phyloP scores from a whole-genome alignment of 2,888 invertebrate genomes.

The Desoria tigrina region DNA sequence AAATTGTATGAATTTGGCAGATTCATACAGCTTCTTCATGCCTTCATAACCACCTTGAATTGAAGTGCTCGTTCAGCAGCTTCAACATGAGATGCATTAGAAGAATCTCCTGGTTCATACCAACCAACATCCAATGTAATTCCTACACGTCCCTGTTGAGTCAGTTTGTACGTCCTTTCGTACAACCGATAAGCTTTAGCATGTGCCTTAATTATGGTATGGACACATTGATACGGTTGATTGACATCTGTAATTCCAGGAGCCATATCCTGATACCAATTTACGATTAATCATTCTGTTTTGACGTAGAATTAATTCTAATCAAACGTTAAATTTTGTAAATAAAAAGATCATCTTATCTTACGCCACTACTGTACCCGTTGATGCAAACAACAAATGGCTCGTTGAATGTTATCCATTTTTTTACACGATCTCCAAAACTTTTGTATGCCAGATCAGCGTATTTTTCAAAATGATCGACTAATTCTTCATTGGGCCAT shows the following conservation, averaged over 20 bases:
- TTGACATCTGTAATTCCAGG: slow-evolving; percentile 17
- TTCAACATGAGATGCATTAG: slow-evolving; percentile 30
- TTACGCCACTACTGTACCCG: slow-evolving; percentile 19
- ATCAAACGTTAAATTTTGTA: too few relatives aligned
- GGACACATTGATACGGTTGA: slow-evolving; percentile 53
- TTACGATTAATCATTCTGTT: too few relatives aligned
- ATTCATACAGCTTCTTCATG: too few relatives aligned
- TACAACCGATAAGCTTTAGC: slow-evolving; percentile 56
- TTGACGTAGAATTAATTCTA: too few relatives aligned
- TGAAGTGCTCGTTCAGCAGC: slow-evolving; percentile 51
- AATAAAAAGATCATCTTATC: too few relatives aligned
- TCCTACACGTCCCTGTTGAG: slow-evolving; percentile 37
- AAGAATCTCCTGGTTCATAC: slow-evolving; percentile 36
- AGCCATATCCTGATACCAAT: neutral
- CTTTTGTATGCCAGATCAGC: slow-evolving; percentile 22
- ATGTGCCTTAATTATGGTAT: slow-evolving; percentile 49
- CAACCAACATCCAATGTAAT: slow-evolving; percentile 37
- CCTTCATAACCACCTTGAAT: slow-evolving; percentile 42
- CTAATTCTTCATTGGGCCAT: slow-evolving; percentile 27
- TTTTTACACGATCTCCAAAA: slow-evolving; percentile 39
- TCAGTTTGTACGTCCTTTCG: slow-evolving; percentile 50
- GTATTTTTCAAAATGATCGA: slow-evolving; percentile 26
- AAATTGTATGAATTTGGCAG: too few relatives aligned
- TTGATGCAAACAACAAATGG: slow-evolving; percentile 25
- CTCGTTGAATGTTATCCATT: slow-evolving; percentile 36